Evolutionary conservation across 2,888 invertebrate species (phyloP).

Genomic region (Gymnocheta viridis): DNA sequence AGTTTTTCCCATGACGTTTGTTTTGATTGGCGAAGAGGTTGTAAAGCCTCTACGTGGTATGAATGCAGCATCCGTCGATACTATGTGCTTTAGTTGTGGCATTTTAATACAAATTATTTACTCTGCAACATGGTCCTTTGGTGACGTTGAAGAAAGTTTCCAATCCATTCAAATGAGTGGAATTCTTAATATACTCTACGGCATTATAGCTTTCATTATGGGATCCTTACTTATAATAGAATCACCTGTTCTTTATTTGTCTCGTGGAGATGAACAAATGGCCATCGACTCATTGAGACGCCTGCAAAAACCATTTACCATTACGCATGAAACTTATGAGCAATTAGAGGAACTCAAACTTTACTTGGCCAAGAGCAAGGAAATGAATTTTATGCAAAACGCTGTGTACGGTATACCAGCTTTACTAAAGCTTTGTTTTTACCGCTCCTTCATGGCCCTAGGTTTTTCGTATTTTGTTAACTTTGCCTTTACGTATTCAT

Average conservation of each 20-base stretch:
- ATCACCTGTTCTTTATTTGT: constrained; percentile 76
- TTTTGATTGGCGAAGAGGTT: constrained; percentile 76
- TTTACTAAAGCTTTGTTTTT: constrained; percentile 71
- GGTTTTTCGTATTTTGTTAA: constrained; percentile 70
- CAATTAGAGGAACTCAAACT: constrained; percentile 76
- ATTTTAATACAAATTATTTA: constrained; percentile 74
- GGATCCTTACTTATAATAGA: constrained; percentile 73
- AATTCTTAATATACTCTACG: constrained; percentile 71
- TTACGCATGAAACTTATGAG: constrained; percentile 74
- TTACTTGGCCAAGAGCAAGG: constrained; percentile 74
- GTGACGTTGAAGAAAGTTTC: neutral
- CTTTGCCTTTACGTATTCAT: constrained; percentile 25
- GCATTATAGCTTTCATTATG: constrained; percentile 71
- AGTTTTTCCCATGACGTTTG: constrained; percentile 75
- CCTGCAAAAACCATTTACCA: constrained; percentile 73
- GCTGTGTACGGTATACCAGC: constrained; percentile 72
- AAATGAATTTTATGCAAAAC: constrained; percentile 62
- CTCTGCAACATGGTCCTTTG: neutral
- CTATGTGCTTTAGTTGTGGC: constrained; percentile 72
- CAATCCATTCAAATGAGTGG: constrained; percentile 73
- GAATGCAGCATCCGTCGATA: constrained; percentile 70
- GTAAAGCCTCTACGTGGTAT: constrained; percentile 73
- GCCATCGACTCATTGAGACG: constrained; percentile 76
- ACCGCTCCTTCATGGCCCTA: constrained; percentile 74
- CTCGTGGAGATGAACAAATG: constrained; percentile 73